Percentiles rank a stretch among this genome's conserved stretches.
Conservation (phyloP, 1,140 invertebrate species). For the Brachionus calyciflorus region DNA sequence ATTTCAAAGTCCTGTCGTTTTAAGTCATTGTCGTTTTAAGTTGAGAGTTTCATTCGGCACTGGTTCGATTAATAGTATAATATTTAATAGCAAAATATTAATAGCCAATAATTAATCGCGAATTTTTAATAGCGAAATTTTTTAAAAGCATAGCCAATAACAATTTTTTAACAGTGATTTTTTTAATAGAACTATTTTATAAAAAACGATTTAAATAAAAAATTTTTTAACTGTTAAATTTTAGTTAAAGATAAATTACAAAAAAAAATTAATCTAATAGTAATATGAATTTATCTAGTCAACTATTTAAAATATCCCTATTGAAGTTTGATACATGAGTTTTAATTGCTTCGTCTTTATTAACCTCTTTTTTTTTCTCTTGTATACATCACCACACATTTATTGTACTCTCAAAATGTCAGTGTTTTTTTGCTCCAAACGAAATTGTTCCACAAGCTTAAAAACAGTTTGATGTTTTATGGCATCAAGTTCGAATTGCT, state of each 20-base stretch:
- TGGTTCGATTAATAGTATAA: too few relatives aligned
- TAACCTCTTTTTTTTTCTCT: not conserved
- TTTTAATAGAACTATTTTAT: conserved; percentile 23
- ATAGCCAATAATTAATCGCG: too few relatives aligned
- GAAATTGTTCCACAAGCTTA: conserved; percentile 7
- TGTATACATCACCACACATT: not conserved
- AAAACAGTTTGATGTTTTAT: not conserved
- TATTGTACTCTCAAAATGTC: not conserved
- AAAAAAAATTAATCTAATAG: conserved; percentile 5
- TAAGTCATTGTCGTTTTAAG: too few relatives aligned
- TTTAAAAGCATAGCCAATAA: too few relatives aligned
- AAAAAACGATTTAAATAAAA: not conserved
- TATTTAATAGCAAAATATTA: too few relatives aligned
- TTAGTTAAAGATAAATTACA: too few relatives aligned
- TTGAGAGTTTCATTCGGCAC: too few relatives aligned
- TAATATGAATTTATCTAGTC: not conserved
- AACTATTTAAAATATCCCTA: not conserved
- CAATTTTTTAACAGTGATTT: conserved; percentile 25
- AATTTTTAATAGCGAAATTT: too few relatives aligned
- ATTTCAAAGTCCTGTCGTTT: too few relatives aligned
- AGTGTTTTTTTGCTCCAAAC: not conserved
- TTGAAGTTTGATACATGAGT: not conserved
- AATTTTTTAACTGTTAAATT: not conserved
- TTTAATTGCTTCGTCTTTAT: not conserved
- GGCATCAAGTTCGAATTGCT: not conserved